Base-by-base conservation (phyloP, 2,113 vertebrate genomes). In the Rhabdornis inornatus region DNA sequence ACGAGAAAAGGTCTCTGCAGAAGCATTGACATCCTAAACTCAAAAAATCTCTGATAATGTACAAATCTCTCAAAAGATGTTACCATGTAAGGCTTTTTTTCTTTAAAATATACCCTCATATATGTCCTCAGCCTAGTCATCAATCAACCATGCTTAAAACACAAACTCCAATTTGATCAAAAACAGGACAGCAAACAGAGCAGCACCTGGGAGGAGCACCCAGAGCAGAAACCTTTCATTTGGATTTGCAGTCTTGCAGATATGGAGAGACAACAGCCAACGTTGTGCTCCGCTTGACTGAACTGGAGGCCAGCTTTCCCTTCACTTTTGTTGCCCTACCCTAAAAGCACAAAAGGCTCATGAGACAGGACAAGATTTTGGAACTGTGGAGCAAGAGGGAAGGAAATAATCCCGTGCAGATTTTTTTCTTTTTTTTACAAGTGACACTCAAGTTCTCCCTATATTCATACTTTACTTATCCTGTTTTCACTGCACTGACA, bases 401-500 rank as follows among this genome's bases (percentile, higher is more conserved):
- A 13, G 24, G 72, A 88, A 91, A 79, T 42, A 60, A 92, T 85
- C 69, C 66, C 72, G 93, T 64, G 42, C 7, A 85, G 78, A 92
- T 94, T 97, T 96, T 96, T 44, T 92, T 95, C 72, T 94, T 87
- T 96, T 83, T 87, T 94, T 91, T 42, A 33, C 39, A 95, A 92
- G 78, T 92, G 87, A 97, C 65, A 70, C 89, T 88, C 30, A 70
- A 79, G 49, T 93, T 97, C 61, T 68, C 85, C 55, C 65, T 90
- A 95, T 92, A 90, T 92, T 95, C 81, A 95, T 82, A 83, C 83
- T 70, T 93, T 17, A 69, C 74, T 96, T 97, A 97, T 91, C 94
- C 94, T 75, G 78, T 93, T 97, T 92, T 97, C 94, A 91, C 84
- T 91, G 79, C 39, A 13, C 79, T 97, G 97, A 97, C 96, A 95